Evolutionary conservation across 1,140 invertebrate genomes (phyloP).

Genomic region (Mizuhopecten yessoensis): DNA sequence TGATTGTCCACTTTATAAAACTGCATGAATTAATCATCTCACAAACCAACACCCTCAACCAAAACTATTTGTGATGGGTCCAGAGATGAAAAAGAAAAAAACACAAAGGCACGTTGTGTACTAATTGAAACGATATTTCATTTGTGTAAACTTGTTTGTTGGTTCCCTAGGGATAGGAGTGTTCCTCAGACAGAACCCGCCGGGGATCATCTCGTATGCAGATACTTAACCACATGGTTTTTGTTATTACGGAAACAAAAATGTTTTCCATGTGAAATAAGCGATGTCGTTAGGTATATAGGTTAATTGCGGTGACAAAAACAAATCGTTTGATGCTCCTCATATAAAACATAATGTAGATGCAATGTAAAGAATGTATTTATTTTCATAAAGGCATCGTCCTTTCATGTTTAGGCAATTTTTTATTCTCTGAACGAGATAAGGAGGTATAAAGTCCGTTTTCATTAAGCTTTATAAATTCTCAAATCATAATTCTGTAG

Average conservation of each 20-base stretch:
- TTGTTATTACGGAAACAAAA: background rate
- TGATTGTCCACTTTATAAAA: too few species aligned
- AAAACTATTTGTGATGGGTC: background rate
- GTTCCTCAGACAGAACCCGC: background rate
- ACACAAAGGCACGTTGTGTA: slow-evolving; percentile 11
- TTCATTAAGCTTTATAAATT: too few species aligned
- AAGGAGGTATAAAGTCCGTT: too few species aligned
- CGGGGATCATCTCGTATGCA: background rate
- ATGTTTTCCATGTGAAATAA: background rate
- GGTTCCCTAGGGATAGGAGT: background rate
- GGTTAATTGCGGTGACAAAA: background rate
- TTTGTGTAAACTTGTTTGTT: background rate
- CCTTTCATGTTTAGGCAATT: too few species aligned
- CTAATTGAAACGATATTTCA: slow-evolving; percentile 29
- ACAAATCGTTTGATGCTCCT: background rate
- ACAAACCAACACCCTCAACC: background rate
- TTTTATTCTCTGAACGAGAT: too few species aligned
- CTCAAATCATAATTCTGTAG: too few species aligned
- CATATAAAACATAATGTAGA: too few species aligned
- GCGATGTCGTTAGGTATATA: background rate
- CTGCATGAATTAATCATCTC: background rate
- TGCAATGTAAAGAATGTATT: too few species aligned
- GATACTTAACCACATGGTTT: background rate
- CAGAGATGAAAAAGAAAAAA: background rate
- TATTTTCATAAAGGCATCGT: too few species aligned